phyloP scores from a whole-genome alignment of 2,797 vertebrate genomes.

The Sebastes kiyomatsui region DNA sequence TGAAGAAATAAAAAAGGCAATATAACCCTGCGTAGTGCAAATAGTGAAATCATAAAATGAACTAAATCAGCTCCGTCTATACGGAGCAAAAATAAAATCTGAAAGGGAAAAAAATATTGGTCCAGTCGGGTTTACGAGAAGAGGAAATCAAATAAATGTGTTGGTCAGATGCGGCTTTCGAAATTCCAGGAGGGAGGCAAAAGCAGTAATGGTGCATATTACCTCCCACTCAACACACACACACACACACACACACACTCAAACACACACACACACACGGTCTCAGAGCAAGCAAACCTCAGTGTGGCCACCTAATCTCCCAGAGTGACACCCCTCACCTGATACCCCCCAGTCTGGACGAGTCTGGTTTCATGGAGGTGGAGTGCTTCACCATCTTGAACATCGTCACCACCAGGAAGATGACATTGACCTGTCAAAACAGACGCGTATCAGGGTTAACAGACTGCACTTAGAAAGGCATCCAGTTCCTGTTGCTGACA shows the following conservation, averaged over 20 bases:
- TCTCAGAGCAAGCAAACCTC: conserved; percentile 18
- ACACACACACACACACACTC: not conserved
- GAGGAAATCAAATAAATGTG: conserved; percentile 53
- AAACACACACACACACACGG: not conserved
- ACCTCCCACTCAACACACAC: not conserved
- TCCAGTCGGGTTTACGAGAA: conserved; percentile 33
- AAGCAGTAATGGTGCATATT: conserved; percentile 42
- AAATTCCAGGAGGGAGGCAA: conserved; percentile 42
- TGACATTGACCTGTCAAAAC: conserved; percentile 96
- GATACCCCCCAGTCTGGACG: conserved; percentile 98
- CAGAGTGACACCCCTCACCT: conserved; percentile 85
- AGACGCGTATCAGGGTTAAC: conserved; percentile 74
- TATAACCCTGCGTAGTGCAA: conserved; percentile 52
- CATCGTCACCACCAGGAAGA: conserved; percentile 97
- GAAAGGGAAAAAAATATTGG: conserved; percentile 48
- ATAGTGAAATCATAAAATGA: conserved; percentile 59
- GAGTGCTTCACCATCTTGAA: conserved; percentile 99
- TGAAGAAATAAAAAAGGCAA: conserved; percentile 66
- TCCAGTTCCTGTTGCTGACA: conserved; percentile 52
- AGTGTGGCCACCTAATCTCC: conserved; percentile 59
- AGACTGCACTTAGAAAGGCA: conserved; percentile 66
- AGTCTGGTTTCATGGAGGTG: conserved; percentile 98
- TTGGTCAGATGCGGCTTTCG: conserved; percentile 54
- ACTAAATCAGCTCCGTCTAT: conserved; percentile 38
- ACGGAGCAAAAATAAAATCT: conserved; percentile 48